Conservation (phyloP, 2,888 invertebrate genomes). For the Drosophila borealis region DNA sequence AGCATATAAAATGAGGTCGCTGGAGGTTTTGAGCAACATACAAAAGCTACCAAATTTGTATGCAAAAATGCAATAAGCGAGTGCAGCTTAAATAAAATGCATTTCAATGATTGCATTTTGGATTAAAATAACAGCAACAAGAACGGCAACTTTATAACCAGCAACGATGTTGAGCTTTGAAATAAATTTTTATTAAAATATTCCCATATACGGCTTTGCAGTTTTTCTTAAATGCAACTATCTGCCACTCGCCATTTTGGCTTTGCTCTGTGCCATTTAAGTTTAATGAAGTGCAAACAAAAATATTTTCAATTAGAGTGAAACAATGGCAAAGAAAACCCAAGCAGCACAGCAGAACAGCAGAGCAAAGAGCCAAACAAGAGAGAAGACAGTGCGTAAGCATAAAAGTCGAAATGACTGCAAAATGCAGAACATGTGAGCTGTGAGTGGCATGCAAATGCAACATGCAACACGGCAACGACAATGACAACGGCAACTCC, state of each 20-base stretch:
- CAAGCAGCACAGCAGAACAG: not conserved
- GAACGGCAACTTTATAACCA: slow-evolving; percentile 14
- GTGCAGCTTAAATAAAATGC: slow-evolving; percentile 78
- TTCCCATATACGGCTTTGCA: slow-evolving; percentile 16
- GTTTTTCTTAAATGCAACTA: slow-evolving; percentile 30
- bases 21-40: slow-evolving; percentile 31
- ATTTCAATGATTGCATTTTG: slow-evolving; percentile 80
- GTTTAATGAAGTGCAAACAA: slow-evolving; percentile 80
- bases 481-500: slow-evolving; percentile 15
- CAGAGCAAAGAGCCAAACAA: slow-evolving; percentile 25
- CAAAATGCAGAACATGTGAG: slow-evolving; percentile 60
- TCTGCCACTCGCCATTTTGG: slow-evolving; percentile 13
- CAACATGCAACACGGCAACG: slow-evolving; percentile 54
- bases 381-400: slow-evolving; percentile 45
- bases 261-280: slow-evolving; percentile 46
- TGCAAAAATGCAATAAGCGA: slow-evolving; percentile 78
- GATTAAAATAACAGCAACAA: slow-evolving; percentile 55
- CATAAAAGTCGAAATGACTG: slow-evolving; percentile 56
- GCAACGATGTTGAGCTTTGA: slow-evolving; percentile 34
- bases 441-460: slow-evolving; percentile 76
- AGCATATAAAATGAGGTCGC: slow-evolving; percentile 77
- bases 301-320: slow-evolving; percentile 76
- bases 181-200: slow-evolving; percentile 46
- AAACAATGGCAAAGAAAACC: slow-evolving; percentile 38
- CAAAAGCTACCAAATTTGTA: slow-evolving; percentile 68